A percentile compares a stretch with the other conserved stretches of the same genome.
Conservation (phyloP, 2,797 vertebrate species). For the Serranus cabrilla region DNA sequence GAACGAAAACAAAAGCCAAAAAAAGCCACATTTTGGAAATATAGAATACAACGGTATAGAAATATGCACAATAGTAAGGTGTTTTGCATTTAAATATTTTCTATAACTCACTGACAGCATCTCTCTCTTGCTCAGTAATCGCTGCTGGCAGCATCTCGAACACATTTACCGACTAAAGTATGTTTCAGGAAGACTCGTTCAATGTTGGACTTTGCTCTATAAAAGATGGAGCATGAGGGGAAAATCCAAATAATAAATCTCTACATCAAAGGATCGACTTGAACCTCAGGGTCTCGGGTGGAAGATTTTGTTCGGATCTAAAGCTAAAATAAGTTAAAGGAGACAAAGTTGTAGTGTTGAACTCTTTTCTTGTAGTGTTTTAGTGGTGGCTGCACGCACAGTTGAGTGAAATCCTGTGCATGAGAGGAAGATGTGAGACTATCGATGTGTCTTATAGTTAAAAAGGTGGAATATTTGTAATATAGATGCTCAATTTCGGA, state of each 20-base stretch:
- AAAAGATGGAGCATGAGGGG: slow-evolving; percentile 74
- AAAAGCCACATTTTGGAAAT: slow-evolving; percentile 83
- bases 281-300: slow-evolving; percentile 43
- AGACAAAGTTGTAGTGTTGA: slow-evolving; percentile 57
- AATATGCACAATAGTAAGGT: slow-evolving; percentile 85
- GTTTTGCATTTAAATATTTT: slow-evolving; percentile 84
- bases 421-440: slow-evolving; percentile 30
- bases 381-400: slow-evolving; percentile 22
- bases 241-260: slow-evolving; percentile 71
- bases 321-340: slow-evolving; percentile 42
- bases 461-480: slow-evolving; percentile 38
- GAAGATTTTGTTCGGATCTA: slow-evolving; percentile 29
- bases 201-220: slow-evolving; percentile 72
- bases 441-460: slow-evolving; percentile 30
- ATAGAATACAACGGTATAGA: slow-evolving; percentile 83
- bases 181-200: slow-evolving; percentile 84
- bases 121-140: slow-evolving; percentile 74
- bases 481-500: slow-evolving; percentile 41
- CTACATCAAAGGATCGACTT: slow-evolving; percentile 61
- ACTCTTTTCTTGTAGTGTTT: slow-evolving; percentile 59
- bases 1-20: slow-evolving; percentile 84
- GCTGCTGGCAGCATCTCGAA: slow-evolving; percentile 69
- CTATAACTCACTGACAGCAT: slow-evolving; percentile 67
- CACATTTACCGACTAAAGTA: slow-evolving; percentile 67
- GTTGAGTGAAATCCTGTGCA: slow-evolving; percentile 51